phyloP scores from a whole-genome alignment of 2,797 vertebrate species.

The Intellagama lesueurii region DNA sequence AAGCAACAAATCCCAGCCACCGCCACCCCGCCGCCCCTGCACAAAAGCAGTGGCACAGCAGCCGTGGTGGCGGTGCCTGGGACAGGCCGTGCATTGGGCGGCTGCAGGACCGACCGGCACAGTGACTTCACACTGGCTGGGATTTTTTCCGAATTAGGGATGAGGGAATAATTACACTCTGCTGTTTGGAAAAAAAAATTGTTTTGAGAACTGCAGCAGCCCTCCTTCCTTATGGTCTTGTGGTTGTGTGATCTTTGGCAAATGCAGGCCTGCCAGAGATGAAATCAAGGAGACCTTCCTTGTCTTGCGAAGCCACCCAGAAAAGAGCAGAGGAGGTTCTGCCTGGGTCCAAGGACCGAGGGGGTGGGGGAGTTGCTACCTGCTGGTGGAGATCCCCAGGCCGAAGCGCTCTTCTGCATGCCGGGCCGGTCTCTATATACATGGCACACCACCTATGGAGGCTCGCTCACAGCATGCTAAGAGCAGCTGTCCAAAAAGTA shows the following conservation, averaged over 20 bases:
- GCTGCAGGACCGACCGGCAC: neutral
- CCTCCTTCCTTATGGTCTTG: rapidly evolving
- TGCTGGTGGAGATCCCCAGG: no score
- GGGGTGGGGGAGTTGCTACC: no score
- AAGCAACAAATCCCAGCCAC: neutral
- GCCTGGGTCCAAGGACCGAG: no score
- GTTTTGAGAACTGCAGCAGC: neutral
- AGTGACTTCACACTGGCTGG: constrained; percentile 26
- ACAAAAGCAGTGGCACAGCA: no score
- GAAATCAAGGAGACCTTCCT: neutral
- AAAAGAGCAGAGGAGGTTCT: neutral
- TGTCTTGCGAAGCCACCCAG: constrained; percentile 1
- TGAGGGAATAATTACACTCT: constrained; percentile 29
- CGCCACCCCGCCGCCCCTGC: no score
- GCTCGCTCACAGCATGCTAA: no score
- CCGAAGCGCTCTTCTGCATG: neutral
- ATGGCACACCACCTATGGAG: neutral
- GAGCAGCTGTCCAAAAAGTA: no score
- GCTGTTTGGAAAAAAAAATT: neutral
- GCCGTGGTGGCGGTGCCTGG: neutral
- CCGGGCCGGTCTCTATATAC: neutral
- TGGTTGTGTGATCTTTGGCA: neutral
- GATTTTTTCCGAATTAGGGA: constrained; percentile 46
- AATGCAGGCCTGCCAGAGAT: neutral
- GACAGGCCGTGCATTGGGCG: neutral